Evolutionary conservation across 2,888 invertebrate species (phyloP), one percentile per base, ranked within the genome.

Genomic region (Pasiphila rectangulata): DNA sequence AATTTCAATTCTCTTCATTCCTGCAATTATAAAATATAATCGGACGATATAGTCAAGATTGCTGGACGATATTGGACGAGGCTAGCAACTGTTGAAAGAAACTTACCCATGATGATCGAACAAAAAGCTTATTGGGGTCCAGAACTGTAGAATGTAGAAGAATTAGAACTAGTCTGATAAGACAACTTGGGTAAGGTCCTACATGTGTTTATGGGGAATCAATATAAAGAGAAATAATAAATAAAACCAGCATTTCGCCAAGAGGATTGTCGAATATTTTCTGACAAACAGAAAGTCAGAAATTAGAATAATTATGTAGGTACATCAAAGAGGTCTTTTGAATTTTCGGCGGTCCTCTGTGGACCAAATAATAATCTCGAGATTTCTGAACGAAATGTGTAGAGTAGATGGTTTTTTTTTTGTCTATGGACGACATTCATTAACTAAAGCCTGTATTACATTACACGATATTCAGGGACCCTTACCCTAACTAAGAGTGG

Each of bases 391-490:
- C 45, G 45, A 46, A 39, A 34, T 6, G 7, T 3, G 12, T 25
- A 2, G 13, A 2, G 13, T 4, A 6, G 0, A 10, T 12, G 3
- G 27, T 9, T 3, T 3, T 13, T 13, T 2, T 5, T 3, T 48
- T 39, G 39, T 46, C 48, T 53, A 46, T 30, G 17, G 20, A 7
- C 29, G 39, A 42, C 17, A 32, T 6, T 21, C 21, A 21, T 6
- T 1, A 21, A 21, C 2, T n/a, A n/a, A n/a, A n/a, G n/a, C n/a
- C n/a, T n/a, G n/a, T n/a, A n/a, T n/a, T n/a, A n/a, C n/a, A n/a
- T n/a, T n/a, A n/a, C n/a, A n/a, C n/a, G n/a, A n/a, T n/a, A n/a
- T n/a, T n/a, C n/a, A n/a, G n/a, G n/a, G n/a, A n/a, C n/a, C n/a
- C n/a, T n/a, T n/a, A n/a, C n/a, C n/a, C n/a, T n/a, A n/a, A n/a